Percentiles rank a stretch among this genome's conserved stretches.
Evolutionary conservation across 2,797 vertebrate genomes (phyloP).

Genomic region (Xerus rutilus): DNA sequence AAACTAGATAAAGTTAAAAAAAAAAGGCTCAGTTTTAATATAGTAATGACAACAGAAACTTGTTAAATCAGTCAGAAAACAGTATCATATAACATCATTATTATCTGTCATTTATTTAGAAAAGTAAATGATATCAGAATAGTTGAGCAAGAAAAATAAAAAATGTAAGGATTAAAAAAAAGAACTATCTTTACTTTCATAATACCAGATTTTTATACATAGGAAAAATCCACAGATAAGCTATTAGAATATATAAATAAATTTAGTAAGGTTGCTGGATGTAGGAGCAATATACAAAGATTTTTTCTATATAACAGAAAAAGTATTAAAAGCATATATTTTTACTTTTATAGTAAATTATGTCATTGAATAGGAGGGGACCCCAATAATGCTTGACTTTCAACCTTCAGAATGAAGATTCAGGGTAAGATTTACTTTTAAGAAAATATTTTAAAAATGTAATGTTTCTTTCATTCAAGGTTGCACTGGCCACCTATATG

Average conservation of each 20-base stretch:
- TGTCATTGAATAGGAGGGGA: neutral
- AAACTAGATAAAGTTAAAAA: neutral
- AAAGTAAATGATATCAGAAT: neutral
- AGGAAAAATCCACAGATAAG: neutral
- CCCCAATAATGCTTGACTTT: neutral
- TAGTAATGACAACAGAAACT: conserved; percentile 38
- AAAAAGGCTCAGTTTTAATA: neutral
- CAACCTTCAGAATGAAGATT: neutral
- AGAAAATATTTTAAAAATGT: neutral
- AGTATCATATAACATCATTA: neutral
- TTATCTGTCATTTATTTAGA: neutral
- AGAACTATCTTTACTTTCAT: neutral
- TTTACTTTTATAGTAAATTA: neutral
- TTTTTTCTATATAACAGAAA: neutral
- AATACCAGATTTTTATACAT: neutral
- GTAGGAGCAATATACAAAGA: neutral
- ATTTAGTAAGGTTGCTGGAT: neutral
- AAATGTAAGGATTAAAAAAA: neutral
- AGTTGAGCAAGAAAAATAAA: neutral
- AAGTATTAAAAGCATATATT: neutral
- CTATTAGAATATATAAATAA: neutral
- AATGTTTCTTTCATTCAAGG: neutral
- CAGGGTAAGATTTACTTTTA: neutral
- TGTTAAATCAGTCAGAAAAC: neutral
- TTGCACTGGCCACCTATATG: neutral